Base-by-base conservation (phyloP, 2,888 invertebrate genomes). In the Ellobium chinense region DNA sequence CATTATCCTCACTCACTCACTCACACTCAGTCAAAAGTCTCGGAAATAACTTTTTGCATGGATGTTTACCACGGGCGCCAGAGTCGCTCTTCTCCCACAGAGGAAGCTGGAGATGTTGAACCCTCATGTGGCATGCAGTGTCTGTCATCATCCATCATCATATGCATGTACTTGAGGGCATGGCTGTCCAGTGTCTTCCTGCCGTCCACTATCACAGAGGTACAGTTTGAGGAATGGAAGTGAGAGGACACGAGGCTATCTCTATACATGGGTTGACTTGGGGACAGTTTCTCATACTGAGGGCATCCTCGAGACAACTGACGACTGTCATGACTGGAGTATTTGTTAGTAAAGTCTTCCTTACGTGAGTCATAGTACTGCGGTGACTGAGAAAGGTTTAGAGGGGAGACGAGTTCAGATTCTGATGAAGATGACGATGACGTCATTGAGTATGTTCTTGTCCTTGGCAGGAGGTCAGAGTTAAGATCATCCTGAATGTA, bases 1-100 rank as follows among this genome's bases (percentile, higher is more conserved):
- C n/a, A n/a, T n/a, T n/a, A n/a, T n/a, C n/a, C n/a, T n/a, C n/a
- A n/a, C n/a, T n/a, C n/a, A n/a, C n/a, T n/a, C n/a, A n/a, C n/a
- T n/a, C n/a, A n/a, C n/a, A n/a, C n/a, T n/a, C n/a, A n/a, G n/a
- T n/a, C n/a, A n/a, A n/a, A n/a, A n/a, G n/a, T n/a, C n/a, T n/a
- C n/a, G n/a, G n/a, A n/a, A n/a, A n/a, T 14, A n/a, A n/a, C n/a
- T n/a, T n/a, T n/a, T n/a, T n/a, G n/a, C n/a, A n/a, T n/a, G n/a
- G n/a, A n/a, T n/a, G n/a, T n/a, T 83, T 65, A 83, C 83, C 83
- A 83, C 7, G 83, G 83, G 2, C 83, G 54, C 83, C 83, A 83
- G 58, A 83, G 56, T 37, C 81, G 46, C 37, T 83, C 83, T 24
- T 83, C 83, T 0, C 81, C 78, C n/a, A 83, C 27, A 24, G 81